Conservation (phyloP, 2,113 vertebrate species). For the Panthera uncia region DNA sequence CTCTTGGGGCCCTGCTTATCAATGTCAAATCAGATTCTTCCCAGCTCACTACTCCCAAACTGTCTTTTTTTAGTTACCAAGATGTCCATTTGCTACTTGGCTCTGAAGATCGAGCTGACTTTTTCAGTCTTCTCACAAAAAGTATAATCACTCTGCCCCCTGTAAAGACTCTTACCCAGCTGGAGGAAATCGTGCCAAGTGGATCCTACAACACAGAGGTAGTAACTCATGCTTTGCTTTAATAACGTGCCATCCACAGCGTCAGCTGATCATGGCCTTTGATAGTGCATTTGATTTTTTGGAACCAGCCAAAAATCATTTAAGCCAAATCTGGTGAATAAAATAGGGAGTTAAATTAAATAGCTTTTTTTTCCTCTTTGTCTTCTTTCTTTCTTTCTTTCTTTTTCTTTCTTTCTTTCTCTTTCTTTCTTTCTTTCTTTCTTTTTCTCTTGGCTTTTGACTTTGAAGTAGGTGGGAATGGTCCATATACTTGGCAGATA, state of each 20-base stretch:
- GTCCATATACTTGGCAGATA: background rate
- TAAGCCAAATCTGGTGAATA: background rate
- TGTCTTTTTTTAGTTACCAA: slow-evolving; percentile 67
- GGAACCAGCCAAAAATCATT: background rate
- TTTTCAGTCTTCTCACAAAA: slow-evolving; percentile 58
- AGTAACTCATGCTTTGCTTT: slow-evolving; percentile 58
- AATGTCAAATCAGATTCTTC: background rate
- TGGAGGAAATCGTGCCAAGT: background rate
- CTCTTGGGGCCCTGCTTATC: background rate
- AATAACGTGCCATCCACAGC: background rate
- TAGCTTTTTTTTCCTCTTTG: background rate
- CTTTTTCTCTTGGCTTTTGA: background rate
- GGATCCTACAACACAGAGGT: slow-evolving; percentile 54
- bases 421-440: background rate
- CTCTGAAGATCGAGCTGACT: slow-evolving; percentile 62
- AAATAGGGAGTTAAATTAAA: background rate
- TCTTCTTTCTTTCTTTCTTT: background rate
- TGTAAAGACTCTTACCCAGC: background rate
- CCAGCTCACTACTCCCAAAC: background rate
- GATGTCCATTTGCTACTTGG: slow-evolving; percentile 60
- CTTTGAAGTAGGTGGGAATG: slow-evolving; percentile 27
- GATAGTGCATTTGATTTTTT: background rate
- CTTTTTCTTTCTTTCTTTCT: background rate
- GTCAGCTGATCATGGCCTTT: background rate
- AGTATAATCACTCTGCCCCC: slow-evolving; percentile 62